A percentile compares a stretch with the other conserved stretches of the same genome.
Conservation (phyloP, 2,797 vertebrate genomes). For the Cryptoblepharus egeriae region DNA sequence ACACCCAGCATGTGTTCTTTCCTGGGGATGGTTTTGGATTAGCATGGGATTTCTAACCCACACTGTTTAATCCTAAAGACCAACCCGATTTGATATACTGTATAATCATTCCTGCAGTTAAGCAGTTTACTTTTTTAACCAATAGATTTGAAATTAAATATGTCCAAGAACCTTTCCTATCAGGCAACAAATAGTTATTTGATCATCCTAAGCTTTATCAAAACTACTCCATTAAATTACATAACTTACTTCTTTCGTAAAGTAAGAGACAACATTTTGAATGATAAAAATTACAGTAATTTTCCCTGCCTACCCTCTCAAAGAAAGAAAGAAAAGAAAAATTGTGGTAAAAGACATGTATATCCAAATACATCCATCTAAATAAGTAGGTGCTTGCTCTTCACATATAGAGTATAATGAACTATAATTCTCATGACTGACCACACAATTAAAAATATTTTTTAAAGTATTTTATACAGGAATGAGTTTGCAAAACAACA, state of each 20-base stretch:
- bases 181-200: rapidly evolving
- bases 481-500: no score
- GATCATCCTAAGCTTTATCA: not conserved
- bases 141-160: not conserved
- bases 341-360: no score
- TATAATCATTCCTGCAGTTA: slow-evolving; percentile 21
- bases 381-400: not conserved
- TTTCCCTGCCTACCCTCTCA: not conserved
- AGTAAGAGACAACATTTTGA: not conserved
- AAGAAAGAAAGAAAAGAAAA: not conserved
- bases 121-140: slow-evolving; percentile 33
- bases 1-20: slow-evolving; percentile 18
- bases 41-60: slow-evolving; percentile 41
- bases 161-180: not conserved
- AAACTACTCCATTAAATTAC: not conserved
- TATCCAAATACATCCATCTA: no score
- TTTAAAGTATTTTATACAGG: no score
- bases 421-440: no score
- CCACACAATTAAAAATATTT: no score
- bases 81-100: slow-evolving; percentile 28
- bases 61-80: slow-evolving; percentile 40
- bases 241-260: not conserved
- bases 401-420: not conserved
- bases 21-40: slow-evolving; percentile 37
- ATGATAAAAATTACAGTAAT: not conserved